phyloP scores from a whole-genome alignment of 2,113 vertebrate genomes.

The Eurypyga helias region DNA sequence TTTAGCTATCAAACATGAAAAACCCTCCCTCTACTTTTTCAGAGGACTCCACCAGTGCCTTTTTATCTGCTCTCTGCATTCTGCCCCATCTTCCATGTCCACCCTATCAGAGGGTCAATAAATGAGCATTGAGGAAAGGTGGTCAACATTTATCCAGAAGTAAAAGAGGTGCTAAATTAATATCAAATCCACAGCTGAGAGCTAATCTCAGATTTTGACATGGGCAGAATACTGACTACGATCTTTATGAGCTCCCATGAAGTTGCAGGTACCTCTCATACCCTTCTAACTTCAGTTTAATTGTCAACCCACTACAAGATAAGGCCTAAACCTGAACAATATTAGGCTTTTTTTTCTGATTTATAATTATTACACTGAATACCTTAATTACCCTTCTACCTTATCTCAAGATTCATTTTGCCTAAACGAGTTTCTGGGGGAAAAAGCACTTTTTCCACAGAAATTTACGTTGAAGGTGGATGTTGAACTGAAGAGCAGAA shows the following conservation, averaged over 20 bases:
- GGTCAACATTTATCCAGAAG: background rate
- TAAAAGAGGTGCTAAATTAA: background rate
- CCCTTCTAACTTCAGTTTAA: background rate
- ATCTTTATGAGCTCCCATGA: background rate
- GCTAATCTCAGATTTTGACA: background rate
- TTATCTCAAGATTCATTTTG: background rate
- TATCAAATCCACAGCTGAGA: background rate
- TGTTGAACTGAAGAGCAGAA: background rate
- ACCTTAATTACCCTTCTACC: background rate
- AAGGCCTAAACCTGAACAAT: background rate
- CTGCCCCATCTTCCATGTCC: background rate
- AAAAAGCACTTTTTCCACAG: background rate
- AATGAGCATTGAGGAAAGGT: background rate
- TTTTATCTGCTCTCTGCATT: background rate
- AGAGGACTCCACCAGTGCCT: background rate
- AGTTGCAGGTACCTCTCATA: background rate
- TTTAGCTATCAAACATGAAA: background rate
- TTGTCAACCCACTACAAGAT: background rate
- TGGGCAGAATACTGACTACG: background rate
- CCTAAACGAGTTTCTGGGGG: background rate
- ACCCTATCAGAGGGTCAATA: background rate
- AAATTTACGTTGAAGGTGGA: background rate
- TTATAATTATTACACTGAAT: background rate
- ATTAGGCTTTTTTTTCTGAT: background rate
- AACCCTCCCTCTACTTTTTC: background rate